Percentiles rank a stretch among this genome's conserved stretches.
Evolutionary conservation across 2,888 invertebrate species (phyloP).

Genomic region (Pherbina coryleti): DNA sequence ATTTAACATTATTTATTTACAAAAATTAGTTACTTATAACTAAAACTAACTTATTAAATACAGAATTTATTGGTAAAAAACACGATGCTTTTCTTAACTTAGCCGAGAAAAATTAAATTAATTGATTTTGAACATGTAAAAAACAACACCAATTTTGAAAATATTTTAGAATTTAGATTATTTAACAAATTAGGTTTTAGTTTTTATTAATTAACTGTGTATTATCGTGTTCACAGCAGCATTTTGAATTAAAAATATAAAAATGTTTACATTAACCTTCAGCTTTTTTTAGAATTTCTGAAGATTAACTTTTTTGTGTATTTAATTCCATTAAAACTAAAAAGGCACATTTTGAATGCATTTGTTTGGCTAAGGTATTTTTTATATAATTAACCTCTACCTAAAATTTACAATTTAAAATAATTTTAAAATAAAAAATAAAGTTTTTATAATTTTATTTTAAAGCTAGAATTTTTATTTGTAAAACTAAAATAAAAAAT

Average conservation of each 20-base stretch:
- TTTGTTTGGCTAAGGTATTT: conserved; percentile 23
- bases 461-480: too few relatives aligned
- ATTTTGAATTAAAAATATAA: neutral
- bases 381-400: conserved; percentile 27
- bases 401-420: conserved; percentile 19
- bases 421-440: conserved; percentile 17
- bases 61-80: too few relatives aligned
- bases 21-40: neutral
- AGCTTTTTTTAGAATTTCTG: neutral
- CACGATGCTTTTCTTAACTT: too few relatives aligned
- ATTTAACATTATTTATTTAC: neutral
- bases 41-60: too few relatives aligned
- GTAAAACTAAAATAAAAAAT: too few relatives aligned
- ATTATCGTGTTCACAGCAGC: conserved; percentile 27
- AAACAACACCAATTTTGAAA: neutral
- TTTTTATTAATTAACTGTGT: neutral
- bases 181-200: neutral
- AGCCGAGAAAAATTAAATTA: neutral
- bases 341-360: conserved; percentile 68
- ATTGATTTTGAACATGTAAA: neutral
- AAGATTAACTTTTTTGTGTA: conserved; percentile 28
- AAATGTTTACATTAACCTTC: conserved; percentile 21
- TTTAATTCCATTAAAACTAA: conserved; percentile 39
- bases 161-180: neutral
- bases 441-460: neutral